Percentiles rank a stretch among this genome's conserved stretches.
phyloP scores from a whole-genome alignment of 2,888 invertebrate species.

The Folsomia candida region DNA sequence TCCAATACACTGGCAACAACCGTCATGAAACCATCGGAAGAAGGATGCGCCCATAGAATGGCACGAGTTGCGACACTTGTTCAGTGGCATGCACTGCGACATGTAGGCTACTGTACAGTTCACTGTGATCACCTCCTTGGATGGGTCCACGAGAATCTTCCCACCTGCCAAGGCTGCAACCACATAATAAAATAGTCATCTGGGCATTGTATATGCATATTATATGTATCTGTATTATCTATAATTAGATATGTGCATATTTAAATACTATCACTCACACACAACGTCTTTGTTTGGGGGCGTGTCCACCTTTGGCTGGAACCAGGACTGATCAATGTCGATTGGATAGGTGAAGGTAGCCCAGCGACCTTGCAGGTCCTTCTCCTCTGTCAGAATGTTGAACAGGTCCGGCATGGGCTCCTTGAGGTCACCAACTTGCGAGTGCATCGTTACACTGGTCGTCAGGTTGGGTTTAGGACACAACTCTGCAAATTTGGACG shows the following conservation, averaged over 20 bases:
- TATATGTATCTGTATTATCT: neutral
- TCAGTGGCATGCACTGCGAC: constrained; percentile 82
- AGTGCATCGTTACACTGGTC: constrained; percentile 71
- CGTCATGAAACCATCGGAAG: constrained; percentile 91
- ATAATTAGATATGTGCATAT: no score
- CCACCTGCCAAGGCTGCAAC: constrained; percentile 44
- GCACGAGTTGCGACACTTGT: constrained; percentile 81
- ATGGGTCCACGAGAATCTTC: constrained; percentile 51
- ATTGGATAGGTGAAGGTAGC: constrained; percentile 71
- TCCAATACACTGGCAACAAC: constrained; percentile 91
- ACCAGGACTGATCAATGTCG: constrained; percentile 52
- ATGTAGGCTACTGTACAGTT: constrained; percentile 91
- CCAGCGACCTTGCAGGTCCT: constrained; percentile 76
- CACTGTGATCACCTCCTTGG: constrained; percentile 60
- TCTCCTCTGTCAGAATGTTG: constrained; percentile 73
- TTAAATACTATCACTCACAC: neutral
- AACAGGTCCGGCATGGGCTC: constrained; percentile 82
- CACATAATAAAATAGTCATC: neutral
- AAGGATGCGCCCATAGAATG: constrained; percentile 77
- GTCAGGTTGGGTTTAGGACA: constrained; percentile 82
- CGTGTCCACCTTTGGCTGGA: constrained; percentile 48
- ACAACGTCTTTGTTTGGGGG: constrained; percentile 7
- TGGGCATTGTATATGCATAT: neutral
- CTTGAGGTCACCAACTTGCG: constrained; percentile 77
- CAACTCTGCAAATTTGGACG: constrained; percentile 64